A percentile compares a stretch with the other conserved stretches of the same genome.
phyloP scores from a whole-genome alignment of 1,140 invertebrate genomes.

The Dermatophagoides farinae region DNA sequence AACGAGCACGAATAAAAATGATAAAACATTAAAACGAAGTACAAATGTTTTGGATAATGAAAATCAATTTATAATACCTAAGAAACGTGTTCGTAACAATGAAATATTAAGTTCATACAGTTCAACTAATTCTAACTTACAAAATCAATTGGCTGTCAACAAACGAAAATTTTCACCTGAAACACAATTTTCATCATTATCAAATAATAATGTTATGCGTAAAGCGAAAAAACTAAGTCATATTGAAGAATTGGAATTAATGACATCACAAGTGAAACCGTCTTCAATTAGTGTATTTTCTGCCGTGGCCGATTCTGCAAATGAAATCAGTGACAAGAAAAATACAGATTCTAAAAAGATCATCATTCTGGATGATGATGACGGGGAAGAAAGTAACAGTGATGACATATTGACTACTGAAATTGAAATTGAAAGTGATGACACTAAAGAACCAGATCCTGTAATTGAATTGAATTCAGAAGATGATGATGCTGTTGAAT shows the following conservation, averaged over 20 bases:
- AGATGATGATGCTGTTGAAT: neutral
- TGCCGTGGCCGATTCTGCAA: no score
- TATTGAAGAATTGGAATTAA: conserved; percentile 2
- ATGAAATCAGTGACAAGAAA: no score
- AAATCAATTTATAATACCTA: neutral
- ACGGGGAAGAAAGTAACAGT: neutral
- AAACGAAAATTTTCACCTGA: conserved; percentile 2
- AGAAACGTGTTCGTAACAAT: conserved; percentile 1
- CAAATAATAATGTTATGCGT: neutral
- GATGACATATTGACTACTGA: neutral
- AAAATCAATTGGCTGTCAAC: neutral
- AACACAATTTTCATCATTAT: neutral
- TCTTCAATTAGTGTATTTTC: no score
- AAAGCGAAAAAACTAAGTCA: neutral
- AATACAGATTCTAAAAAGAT: no score
- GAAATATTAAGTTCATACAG: conserved; percentile 5
- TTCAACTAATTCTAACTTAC: neutral
- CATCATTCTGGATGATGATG: neutral
- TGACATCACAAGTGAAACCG: neutral
- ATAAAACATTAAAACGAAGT: neutral
- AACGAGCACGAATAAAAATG: neutral
- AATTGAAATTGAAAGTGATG: neutral
- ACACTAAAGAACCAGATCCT: neutral
- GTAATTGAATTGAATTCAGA: neutral
- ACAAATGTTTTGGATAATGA: neutral